Base-by-base conservation (phyloP, 2,797 vertebrate species). In the Acridotheres tristis region DNA sequence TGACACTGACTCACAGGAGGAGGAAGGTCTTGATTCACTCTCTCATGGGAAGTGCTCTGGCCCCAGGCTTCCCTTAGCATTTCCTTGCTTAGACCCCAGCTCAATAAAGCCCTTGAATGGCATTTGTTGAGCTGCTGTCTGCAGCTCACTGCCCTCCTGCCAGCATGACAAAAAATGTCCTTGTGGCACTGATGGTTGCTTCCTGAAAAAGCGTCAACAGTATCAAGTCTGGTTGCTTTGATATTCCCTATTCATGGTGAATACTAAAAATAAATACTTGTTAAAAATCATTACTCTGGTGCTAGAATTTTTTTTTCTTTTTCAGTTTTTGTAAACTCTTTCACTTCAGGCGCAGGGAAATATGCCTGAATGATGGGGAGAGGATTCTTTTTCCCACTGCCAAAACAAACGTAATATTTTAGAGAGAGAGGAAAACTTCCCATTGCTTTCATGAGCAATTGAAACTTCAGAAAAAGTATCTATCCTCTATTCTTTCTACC, bases 1-100 rank as follows among this genome's bases (percentile, higher is more conserved):
- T 95, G 96, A 86, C 91, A 84, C 62, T 89, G 95, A 96, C 73
- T 95, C 91, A 90, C 79, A 67, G 85, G 27, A 78, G 76, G 87
- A 83, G 69, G 82, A 95, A 93, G 62, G 38, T 91, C 83, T 96
- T 84, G 83, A 86, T 95, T 93, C 79, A 63, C 82, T 59, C 80
- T 94, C 94, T 88, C 71, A 51, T 40, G 88, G 88, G 94, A 92
- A 95, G 79, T 57, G 57, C 53, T 91, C 63, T 79, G 92, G 85
- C 95, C 93, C 89, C 85, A 84, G 79, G 83, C 79, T 91, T 94
- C 89, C 88, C 43, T 69, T 32, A 63, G 48, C 36, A n/a, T 69
- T 95, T 94, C 88, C 94, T 92, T 0, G 0, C 89, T 91, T 57
- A 45, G 67, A 84, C 58, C 63, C 15, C 69, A 86, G 62, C 54